phyloP scores from a whole-genome alignment of 2,113 vertebrate species.

The Neofelis nebulosa region DNA sequence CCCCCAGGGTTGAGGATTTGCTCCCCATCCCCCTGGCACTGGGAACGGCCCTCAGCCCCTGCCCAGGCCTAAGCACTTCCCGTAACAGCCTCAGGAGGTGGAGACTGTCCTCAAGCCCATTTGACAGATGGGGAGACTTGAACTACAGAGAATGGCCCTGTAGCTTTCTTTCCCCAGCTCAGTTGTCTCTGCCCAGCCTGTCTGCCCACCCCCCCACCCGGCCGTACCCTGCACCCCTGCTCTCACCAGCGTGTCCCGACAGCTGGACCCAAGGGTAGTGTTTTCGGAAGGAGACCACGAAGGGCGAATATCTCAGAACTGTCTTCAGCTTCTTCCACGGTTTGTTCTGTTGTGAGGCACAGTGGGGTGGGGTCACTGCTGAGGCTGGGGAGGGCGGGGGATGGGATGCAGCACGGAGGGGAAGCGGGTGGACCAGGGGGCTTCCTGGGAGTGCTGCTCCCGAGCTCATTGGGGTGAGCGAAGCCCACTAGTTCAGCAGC shows the following conservation, averaged over 20 bases:
- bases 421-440: neutral
- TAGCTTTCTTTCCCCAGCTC: neutral
- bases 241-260: conserved; percentile 91
- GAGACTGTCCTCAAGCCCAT: neutral
- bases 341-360: conserved; percentile 81
- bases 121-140: neutral
- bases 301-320: conserved; percentile 91
- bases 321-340: conserved; percentile 93
- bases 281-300: conserved; percentile 91
- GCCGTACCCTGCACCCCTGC: neutral
- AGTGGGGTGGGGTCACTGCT: neutral
- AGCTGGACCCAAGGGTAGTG: conserved; percentile 94
- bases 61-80: neutral
- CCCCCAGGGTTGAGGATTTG: neutral
- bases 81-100: neutral
- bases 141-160: neutral
- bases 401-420: neutral
- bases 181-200: neutral
- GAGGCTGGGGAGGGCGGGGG: neutral
- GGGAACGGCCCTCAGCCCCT: neutral
- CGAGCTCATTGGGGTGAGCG: neutral
- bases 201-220: rapidly evolving
- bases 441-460: neutral
- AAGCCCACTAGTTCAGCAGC: neutral
- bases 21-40: neutral